phyloP scores from a whole-genome alignment of 2,888 invertebrate genomes.

The Drosophila anceps region DNA sequence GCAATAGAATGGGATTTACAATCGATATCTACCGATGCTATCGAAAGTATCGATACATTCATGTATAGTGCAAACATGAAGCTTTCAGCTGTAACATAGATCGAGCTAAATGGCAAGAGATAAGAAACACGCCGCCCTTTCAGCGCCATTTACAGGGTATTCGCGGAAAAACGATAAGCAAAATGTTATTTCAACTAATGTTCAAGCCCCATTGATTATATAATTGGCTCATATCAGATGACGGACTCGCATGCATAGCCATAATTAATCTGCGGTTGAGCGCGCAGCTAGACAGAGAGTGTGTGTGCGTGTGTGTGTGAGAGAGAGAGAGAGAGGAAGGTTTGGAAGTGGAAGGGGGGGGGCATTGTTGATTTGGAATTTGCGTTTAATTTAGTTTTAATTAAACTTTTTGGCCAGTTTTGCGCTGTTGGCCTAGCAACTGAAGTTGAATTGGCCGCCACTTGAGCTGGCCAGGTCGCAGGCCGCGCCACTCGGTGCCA shows the following conservation, averaged over 20 bases:
- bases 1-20: too few relatives aligned
- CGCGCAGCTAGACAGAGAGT: neutral
- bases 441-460: conserved; percentile 25
- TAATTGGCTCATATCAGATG: conserved; percentile 10
- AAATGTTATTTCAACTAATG: conserved; percentile 4
- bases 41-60: too few relatives aligned
- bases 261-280: conserved; percentile 12
- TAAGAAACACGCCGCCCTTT: neutral
- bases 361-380: neutral
- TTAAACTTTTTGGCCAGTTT: conserved; percentile 41
- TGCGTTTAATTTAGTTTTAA: conserved; percentile 48
- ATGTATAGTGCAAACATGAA: too few relatives aligned
- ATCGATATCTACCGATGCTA: too few relatives aligned
- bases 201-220: conserved; percentile 12
- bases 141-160: neutral
- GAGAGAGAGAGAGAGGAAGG: neutral
- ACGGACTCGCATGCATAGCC: conserved; percentile 6
- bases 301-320: neutral
- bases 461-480: conserved; percentile 13
- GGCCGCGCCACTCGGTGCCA: neutral
- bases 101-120: neutral
- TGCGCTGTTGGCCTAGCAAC: conserved; percentile 19
- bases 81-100: too few relatives aligned
- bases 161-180: neutral
- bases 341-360: too few relatives aligned